phyloP scores from a whole-genome alignment of 2,113 vertebrate genomes.

The Lagopus muta region DNA sequence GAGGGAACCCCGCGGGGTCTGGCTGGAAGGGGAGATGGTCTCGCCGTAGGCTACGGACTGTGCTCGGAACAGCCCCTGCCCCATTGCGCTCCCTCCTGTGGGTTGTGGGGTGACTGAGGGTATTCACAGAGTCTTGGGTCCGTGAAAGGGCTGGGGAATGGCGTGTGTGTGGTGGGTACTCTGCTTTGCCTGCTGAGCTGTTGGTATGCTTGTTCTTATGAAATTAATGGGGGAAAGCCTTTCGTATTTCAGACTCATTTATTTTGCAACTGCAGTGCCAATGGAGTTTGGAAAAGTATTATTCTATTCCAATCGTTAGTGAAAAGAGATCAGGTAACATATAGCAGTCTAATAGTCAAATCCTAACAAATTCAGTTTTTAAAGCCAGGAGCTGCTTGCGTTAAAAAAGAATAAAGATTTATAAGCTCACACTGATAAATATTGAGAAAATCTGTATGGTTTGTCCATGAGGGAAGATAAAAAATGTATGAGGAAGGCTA shows the following conservation, averaged over 20 bases:
- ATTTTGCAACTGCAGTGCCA: neutral
- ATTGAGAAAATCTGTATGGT: neutral
- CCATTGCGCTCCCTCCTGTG: fast-evolving
- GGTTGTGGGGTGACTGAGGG: neutral
- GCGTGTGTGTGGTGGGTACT: neutral
- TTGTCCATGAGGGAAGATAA: neutral
- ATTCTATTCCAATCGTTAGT: neutral
- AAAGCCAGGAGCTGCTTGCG: neutral
- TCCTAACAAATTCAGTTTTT: neutral
- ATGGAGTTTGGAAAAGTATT: neutral
- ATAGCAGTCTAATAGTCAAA: fast-evolving
- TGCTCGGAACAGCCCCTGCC: neutral
- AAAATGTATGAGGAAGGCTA: neutral
- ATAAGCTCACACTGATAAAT: neutral
- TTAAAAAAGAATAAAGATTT: neutral
- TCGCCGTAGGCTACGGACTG: neutral
- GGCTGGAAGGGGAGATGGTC: fast-evolving
- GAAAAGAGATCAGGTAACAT: neutral
- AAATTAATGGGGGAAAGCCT: fast-evolving
- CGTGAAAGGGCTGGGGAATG: fast-evolving
- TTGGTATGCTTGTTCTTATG: neutral
- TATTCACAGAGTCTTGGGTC: neutral
- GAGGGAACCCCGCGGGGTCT: neutral
- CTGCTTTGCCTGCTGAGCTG: neutral
- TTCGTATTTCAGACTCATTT: neutral